These are phyloP conservation scores for Calidris pugnax DNA, from an alignment of 2,113 vertebrate genomes.

Conservation along the genomic window DNA sequence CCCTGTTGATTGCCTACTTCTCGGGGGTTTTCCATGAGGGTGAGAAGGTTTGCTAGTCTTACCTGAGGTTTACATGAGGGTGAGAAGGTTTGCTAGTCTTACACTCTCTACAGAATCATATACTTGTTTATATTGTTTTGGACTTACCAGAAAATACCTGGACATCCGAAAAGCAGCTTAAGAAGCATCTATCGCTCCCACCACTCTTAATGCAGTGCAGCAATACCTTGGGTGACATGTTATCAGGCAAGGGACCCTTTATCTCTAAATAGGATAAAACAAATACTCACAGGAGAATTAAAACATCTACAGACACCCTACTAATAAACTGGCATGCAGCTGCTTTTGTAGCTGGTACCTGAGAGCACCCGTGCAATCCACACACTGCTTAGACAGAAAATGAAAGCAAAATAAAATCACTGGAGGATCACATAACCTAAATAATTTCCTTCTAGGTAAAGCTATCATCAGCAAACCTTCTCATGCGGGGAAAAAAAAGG, in stretches of 20 bases:
- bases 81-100: not conserved
- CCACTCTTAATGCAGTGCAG: constrained; percentile 89
- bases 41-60: not conserved
- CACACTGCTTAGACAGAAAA: not conserved
- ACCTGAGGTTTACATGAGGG: too few species aligned
- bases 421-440: not conserved
- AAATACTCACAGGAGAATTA: constrained; percentile 70
- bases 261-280: constrained; percentile 85
- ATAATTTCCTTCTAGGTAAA: not conserved
- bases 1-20: not conserved
- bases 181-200: constrained; percentile 89
- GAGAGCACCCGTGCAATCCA: not conserved
- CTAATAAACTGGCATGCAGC: not conserved
- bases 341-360: not conserved
- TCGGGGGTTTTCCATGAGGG: not conserved
- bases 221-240: constrained; percentile 76
- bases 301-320: not conserved
- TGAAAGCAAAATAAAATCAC: not conserved
- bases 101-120: not conserved
- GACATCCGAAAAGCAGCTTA: constrained; percentile 89
- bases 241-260: constrained; percentile 77
- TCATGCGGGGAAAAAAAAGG: constrained; percentile 50
- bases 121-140: not conserved
- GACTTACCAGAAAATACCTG: constrained; percentile 90
- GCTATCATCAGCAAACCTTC: not conserved